Evolutionary conservation across 2,888 invertebrate species (phyloP).

Genomic region (Sepiola atlantica): DNA sequence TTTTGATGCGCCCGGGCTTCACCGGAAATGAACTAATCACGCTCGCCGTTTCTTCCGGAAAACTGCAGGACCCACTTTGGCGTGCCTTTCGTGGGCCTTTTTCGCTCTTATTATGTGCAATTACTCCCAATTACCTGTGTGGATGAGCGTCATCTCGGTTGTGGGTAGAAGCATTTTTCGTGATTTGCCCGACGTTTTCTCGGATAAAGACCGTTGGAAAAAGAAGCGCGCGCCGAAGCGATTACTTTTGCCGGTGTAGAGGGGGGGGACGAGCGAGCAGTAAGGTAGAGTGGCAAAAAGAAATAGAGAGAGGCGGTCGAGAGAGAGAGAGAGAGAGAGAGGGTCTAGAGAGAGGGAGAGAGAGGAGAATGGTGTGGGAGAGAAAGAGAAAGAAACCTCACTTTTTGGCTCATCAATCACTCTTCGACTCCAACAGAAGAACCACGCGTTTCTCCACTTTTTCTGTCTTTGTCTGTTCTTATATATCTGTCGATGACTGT

Average conservation of each 20-base stretch:
- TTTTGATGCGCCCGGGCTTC: slow-evolving; percentile 8
- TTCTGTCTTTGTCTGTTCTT: no score
- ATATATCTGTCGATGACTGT: no score
- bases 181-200: slow-evolving; percentile 32
- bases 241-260: neutral
- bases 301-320: no score
- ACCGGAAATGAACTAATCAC: slow-evolving; percentile 46
- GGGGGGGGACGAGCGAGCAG: neutral
- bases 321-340: neutral
- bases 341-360: no score
- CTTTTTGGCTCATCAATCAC: neutral
- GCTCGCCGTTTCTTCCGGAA: slow-evolving; percentile 44
- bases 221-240: slow-evolving; percentile 32
- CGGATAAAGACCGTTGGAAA: neutral
- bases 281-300: neutral
- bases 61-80: slow-evolving; percentile 46
- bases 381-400: neutral
- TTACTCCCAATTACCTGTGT: slow-evolving; percentile 45
- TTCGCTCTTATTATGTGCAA: slow-evolving; percentile 41
- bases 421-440: no score
- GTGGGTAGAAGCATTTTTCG: slow-evolving; percentile 35
- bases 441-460: no score
- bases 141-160: slow-evolving; percentile 39
- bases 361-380: neutral
- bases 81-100: slow-evolving; percentile 41